phyloP scores from a whole-genome alignment of 30 jellyfish, hydroid and myxozoan species.

The Phacellophora camtschatica region DNA sequence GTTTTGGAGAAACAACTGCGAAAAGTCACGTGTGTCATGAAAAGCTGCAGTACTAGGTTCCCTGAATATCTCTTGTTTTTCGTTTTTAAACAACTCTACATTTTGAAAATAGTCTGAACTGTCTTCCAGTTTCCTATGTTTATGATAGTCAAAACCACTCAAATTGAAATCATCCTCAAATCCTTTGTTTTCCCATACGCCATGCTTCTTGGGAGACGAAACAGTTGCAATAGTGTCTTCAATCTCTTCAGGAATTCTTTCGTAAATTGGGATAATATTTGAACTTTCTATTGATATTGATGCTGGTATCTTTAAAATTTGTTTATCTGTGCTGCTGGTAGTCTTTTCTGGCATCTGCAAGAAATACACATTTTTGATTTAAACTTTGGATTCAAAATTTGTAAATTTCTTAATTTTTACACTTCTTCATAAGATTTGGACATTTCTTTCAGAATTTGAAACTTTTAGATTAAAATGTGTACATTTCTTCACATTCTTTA shows the following conservation, averaged over 20 bases:
- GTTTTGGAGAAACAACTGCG: too few species aligned
- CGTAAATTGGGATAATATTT: conserved; percentile 33
- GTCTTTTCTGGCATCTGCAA: too few species aligned
- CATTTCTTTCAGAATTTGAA: too few species aligned
- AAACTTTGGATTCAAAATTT: too few species aligned
- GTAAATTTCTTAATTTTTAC: too few species aligned
- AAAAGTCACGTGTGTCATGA: too few species aligned
- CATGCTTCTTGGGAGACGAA: background rate
- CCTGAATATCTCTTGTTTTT: too few species aligned
- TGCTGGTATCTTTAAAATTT: conserved; percentile 31
- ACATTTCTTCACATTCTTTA: too few species aligned
- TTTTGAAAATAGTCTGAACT: background rate
- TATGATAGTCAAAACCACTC: background rate
- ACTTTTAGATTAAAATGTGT: too few species aligned
- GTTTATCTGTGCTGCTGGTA: conserved; percentile 9
- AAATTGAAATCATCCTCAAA: background rate
- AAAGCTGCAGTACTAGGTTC: too few species aligned
- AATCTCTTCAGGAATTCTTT: conserved; percentile 2
- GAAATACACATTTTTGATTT: too few species aligned
- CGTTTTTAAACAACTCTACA: background rate
- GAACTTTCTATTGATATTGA: conserved; percentile 7
- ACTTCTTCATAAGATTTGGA: too few species aligned
- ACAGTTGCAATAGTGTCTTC: background rate
- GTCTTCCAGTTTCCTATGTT: background rate
- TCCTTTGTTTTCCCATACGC: background rate